Conservation (phyloP, 2,113 vertebrate species). For the Colistium nudipinnis region DNA sequence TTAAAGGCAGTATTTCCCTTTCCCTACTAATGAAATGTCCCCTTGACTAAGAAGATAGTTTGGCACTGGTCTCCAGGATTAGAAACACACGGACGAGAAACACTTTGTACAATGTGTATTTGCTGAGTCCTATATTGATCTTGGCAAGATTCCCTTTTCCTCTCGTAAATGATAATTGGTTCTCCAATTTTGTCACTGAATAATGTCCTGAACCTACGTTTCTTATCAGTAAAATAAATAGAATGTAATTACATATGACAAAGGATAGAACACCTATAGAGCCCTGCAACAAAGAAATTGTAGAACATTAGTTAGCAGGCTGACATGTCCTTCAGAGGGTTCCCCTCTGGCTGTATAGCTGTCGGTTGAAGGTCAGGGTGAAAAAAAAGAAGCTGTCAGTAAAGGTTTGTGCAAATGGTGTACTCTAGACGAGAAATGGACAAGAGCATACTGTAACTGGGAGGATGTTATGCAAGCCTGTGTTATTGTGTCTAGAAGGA, state of each 20-base stretch:
- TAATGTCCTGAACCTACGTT: background rate
- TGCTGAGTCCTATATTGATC: slow-evolving; percentile 6
- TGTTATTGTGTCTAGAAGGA: too few relatives aligned
- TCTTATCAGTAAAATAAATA: background rate
- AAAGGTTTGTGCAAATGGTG: background rate
- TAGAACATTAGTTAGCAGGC: background rate
- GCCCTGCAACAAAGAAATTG: too few relatives aligned
- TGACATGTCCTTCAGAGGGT: background rate
- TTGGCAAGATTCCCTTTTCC: background rate
- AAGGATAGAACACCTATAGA: too few relatives aligned
- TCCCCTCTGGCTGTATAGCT: background rate
- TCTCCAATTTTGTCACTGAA: background rate
- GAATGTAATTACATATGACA: too few relatives aligned
- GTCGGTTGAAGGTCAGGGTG: background rate
- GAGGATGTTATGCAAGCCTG: too few relatives aligned
- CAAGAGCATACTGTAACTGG: background rate
- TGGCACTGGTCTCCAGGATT: background rate
- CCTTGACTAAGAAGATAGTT: background rate
- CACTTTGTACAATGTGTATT: background rate
- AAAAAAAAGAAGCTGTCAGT: background rate
- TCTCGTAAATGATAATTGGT: background rate
- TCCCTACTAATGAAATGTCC: background rate
- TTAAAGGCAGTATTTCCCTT: background rate
- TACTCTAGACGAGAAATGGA: too few relatives aligned
- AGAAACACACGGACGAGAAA: background rate